Evolutionary conservation across 2,888 invertebrate genomes (phyloP).

Genomic region (Zaprionus bogoriensis): DNA sequence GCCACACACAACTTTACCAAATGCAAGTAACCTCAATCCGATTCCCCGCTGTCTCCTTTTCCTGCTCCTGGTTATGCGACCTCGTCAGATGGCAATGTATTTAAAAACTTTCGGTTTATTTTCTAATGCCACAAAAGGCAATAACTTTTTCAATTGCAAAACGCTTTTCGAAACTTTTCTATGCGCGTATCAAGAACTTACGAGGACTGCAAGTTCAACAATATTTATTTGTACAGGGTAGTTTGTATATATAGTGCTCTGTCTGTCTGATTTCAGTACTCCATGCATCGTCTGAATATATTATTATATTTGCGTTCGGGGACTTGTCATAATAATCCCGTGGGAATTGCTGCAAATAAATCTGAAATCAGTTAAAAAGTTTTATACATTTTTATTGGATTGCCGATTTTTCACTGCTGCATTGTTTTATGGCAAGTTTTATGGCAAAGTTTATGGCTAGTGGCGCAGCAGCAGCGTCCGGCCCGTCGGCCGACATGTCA

Average conservation of each 20-base stretch:
- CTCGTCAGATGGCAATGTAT: constrained; percentile 30
- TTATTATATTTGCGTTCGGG: too few species aligned
- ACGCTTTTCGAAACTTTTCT: constrained; percentile 46
- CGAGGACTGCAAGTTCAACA: constrained; percentile 13
- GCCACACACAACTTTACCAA: constrained; percentile 33
- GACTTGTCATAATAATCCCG: neutral
- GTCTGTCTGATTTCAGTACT: too few species aligned
- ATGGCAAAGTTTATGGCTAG: constrained; percentile 25
- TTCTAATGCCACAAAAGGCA: constrained; percentile 55
- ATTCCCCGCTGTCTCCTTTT: neutral
- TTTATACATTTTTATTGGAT: constrained; percentile 20
- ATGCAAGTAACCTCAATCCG: neutral
- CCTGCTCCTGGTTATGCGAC: neutral
- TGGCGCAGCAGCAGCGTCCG: constrained; percentile 27
- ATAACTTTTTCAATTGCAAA: constrained; percentile 59
- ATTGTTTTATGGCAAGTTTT: constrained; percentile 47
- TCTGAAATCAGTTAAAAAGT: constrained; percentile 45
- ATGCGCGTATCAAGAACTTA: constrained; percentile 17
- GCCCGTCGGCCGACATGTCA: constrained; percentile 42
- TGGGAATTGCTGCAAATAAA: constrained; percentile 37
- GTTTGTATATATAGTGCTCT: too few species aligned
- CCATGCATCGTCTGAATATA: too few species aligned
- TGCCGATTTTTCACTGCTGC: constrained; percentile 3
- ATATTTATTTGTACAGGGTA: too few species aligned
- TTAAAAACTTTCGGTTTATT: constrained; percentile 44